phyloP scores from a whole-genome alignment of 2,797 vertebrate genomes.

The Parotocinclus haroldoi region DNA sequence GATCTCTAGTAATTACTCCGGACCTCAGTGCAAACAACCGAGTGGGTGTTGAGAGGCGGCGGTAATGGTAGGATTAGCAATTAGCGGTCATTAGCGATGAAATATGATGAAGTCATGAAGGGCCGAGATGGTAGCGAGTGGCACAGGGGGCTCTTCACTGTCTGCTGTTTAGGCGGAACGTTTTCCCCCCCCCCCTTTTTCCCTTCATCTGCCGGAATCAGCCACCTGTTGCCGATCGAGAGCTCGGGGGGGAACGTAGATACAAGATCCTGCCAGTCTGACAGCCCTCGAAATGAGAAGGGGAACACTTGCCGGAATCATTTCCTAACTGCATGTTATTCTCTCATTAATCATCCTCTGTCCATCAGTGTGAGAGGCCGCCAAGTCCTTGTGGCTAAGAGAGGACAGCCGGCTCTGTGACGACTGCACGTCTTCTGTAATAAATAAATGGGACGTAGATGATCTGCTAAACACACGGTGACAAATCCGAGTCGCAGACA shows the following conservation, averaged over 20 bases:
- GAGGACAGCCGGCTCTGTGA: constrained; percentile 26
- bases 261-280: constrained; percentile 20
- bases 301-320: constrained; percentile 39
- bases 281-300: constrained; percentile 31
- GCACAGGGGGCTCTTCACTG: constrained; percentile 1
- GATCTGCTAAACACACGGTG: constrained; percentile 11
- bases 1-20: background rate
- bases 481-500: no score
- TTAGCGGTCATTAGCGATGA: constrained; percentile 35
- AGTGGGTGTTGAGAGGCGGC: background rate
- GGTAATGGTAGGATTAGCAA: constrained; percentile 21
- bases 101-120: constrained; percentile 27
- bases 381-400: constrained; percentile 31
- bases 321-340: constrained; percentile 50
- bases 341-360: constrained; percentile 67
- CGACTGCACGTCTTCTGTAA: constrained; percentile 2
- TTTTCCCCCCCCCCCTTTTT: constrained; percentile 15
- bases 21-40: background rate
- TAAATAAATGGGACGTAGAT: constrained; percentile 18
- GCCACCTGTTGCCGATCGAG: constrained; percentile 58
- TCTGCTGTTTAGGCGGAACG: constrained; percentile 40
- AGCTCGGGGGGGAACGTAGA: constrained; percentile 35
- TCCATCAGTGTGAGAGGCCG: constrained; percentile 51
- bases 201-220: constrained; percentile 51
- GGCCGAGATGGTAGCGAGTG: constrained; percentile 2